A percentile compares a stretch with the other conserved stretches of the same genome.
Evolutionary conservation across 2,113 vertebrate species (phyloP).

Genomic region (Parus major): DNA sequence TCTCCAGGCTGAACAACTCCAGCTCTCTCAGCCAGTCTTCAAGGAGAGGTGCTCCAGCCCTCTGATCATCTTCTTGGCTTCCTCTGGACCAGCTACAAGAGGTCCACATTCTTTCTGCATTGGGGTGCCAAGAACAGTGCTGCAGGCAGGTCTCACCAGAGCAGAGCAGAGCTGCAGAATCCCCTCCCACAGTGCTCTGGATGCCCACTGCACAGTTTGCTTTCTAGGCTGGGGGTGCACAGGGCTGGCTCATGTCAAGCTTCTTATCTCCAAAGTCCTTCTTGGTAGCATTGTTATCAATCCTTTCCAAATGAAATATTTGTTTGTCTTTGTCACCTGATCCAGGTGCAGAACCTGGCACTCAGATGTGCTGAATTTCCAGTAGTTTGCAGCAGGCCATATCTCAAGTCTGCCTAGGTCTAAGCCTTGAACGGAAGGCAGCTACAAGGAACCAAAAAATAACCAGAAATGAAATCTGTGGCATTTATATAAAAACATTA

Average conservation of each 20-base stretch:
- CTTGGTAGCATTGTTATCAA: neutral
- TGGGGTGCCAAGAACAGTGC: too few species aligned
- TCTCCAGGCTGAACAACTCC: neutral
- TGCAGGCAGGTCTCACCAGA: neutral
- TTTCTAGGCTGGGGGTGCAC: too few species aligned
- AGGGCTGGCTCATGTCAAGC: rapidly evolving
- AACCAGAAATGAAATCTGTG: neutral
- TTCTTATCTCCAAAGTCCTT: neutral
- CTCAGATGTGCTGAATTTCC: neutral
- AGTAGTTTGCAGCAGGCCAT: neutral
- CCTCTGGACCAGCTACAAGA: neutral
- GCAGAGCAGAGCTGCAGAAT: neutral
- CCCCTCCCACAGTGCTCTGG: neutral
- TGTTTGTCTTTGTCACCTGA: neutral
- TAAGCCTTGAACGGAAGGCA: neutral
- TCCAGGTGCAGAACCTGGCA: neutral
- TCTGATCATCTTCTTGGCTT: neutral
- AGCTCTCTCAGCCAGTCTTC: neutral
- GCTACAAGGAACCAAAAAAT: neutral
- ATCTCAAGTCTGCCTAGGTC: neutral
- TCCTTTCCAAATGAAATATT: neutral
- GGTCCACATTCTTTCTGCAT: rapidly evolving
- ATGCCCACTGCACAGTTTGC: neutral
- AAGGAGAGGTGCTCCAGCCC: neutral
- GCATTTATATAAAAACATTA: neutral